A percentile compares a stretch with the other conserved stretches of the same genome.
These are phyloP conservation scores for Mus caroli DNA, from an alignment of 2,797 vertebrate species.

Conservation along the genomic window DNA sequence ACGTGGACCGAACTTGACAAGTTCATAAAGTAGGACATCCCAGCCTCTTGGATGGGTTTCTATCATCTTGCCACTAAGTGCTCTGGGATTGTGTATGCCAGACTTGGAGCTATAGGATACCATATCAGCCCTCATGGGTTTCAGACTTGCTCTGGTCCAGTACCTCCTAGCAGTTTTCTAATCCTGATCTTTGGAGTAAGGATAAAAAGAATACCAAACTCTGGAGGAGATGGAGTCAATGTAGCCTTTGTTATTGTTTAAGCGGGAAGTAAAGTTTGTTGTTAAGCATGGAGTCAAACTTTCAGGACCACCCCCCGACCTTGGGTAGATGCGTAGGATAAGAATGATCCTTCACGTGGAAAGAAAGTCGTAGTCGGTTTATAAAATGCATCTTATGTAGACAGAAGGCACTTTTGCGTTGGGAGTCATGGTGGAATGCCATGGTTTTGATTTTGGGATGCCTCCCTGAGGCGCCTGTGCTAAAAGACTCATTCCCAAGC, in stretches of 20 bases:
- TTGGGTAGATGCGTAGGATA: neutral
- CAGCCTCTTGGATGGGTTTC: neutral
- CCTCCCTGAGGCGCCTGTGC: neutral
- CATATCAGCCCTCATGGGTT: neutral
- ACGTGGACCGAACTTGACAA: neutral
- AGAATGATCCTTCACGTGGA: too few species aligned
- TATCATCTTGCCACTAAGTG: neutral
- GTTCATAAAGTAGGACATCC: neutral
- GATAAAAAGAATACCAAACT: neutral
- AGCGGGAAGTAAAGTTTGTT: neutral
- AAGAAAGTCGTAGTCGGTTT: neutral
- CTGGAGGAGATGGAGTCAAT: neutral
- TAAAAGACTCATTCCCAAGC: neutral
- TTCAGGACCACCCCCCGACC: neutral
- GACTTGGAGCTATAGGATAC: neutral
- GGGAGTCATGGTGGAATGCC: neutral
- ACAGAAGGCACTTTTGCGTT: neutral
- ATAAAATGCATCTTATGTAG: neutral
- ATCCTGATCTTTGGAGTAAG: neutral
- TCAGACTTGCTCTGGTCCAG: neutral
- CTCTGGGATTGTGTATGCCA: neutral
- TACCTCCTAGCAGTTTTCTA: neutral
- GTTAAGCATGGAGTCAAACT: neutral
- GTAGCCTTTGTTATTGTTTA: neutral
- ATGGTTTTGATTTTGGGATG: neutral